Evolutionary conservation across 1,140 invertebrate species (phyloP), one percentile per base, ranked within the genome.

Genomic region (Stegodyphus mimosarum): DNA sequence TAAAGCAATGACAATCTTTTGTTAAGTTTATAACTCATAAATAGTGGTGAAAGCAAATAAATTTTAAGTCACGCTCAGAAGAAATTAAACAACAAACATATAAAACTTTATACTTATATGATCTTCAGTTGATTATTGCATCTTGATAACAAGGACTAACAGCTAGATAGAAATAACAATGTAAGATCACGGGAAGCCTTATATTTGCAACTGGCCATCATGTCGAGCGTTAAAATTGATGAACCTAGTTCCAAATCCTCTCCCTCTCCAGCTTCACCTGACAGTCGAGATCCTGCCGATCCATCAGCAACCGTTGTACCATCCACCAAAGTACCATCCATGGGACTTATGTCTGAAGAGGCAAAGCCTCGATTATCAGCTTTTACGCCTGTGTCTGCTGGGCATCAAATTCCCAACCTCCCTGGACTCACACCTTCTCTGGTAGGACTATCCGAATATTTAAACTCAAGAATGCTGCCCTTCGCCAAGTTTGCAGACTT

Each of bases 401-500:
- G 69, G 7, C 69, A 74, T 60, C 85, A 86, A 9, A 73, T 74
- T 10, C 73, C 73, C 6, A 17, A 63, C 5, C 52, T 75, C 9
- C 76, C 76, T 10, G 83, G 83, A 18, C 51, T 86, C 48, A 70
- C 85, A 5, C 85, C 85, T 0, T 83, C 85, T 17, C 52, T 83
- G 33, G 85, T 86, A 6, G 77, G 77, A 70, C 77, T 86, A 50
- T 75, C 85, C 15, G 85, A 86, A 33, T 86, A 86, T 15, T 50
- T 86, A 18, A 83, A 83, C 79, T 75, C 85, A n/a, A 48, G 85
- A 50, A 86, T 86, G 85, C 51, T 86, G 13, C 77, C 85, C 1
- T 80, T 83, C 60, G 85, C 85, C 52, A 86, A 86, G 55, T 83
- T 86, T 53, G 85, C 85, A 2, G 85, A 86, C 60, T 64, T 81